These are phyloP conservation scores for Taphrorychus bicolor DNA, from an alignment of 2,888 invertebrate genomes.

Conservation along the genomic window DNA sequence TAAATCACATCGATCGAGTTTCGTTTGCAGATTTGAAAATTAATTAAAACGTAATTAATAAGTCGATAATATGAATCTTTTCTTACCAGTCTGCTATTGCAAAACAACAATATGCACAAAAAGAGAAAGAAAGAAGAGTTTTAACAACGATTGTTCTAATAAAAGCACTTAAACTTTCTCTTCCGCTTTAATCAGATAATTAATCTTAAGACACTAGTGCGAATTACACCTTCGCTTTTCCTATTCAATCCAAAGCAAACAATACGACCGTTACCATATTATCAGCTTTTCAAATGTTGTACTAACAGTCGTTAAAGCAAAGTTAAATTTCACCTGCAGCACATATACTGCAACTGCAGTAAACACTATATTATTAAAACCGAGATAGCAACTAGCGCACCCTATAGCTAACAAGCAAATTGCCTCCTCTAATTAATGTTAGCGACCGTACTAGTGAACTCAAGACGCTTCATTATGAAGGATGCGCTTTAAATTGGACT, in stretches of 20 bases:
- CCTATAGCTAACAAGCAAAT: conserved; percentile 6
- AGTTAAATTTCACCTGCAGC: neutral
- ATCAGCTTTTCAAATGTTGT: neutral
- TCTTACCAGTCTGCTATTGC: no score
- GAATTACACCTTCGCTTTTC: neutral
- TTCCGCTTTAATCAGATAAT: neutral
- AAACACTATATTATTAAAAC: neutral
- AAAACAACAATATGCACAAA: no score
- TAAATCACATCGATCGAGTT: no score
- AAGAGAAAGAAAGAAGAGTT: neutral
- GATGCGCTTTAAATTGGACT: conserved; percentile 7
- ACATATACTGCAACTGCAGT: neutral
- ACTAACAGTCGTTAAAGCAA: neutral
- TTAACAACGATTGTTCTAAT: neutral
- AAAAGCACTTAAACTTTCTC: neutral
- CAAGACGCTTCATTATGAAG: neutral
- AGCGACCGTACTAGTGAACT: neutral
- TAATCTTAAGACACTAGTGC: neutral
- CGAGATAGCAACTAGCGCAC: neutral
- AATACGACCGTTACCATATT: neutral
- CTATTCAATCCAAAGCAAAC: neutral
- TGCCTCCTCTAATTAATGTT: conserved; percentile 9
- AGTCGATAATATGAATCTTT: no score
- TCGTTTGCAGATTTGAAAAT: no score
- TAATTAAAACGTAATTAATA: no score